A percentile compares a stretch with the other conserved stretches of the same genome.
These are phyloP conservation scores for Xestia xanthographa DNA, from an alignment of 2,888 invertebrate genomes.

Conservation along the genomic window DNA sequence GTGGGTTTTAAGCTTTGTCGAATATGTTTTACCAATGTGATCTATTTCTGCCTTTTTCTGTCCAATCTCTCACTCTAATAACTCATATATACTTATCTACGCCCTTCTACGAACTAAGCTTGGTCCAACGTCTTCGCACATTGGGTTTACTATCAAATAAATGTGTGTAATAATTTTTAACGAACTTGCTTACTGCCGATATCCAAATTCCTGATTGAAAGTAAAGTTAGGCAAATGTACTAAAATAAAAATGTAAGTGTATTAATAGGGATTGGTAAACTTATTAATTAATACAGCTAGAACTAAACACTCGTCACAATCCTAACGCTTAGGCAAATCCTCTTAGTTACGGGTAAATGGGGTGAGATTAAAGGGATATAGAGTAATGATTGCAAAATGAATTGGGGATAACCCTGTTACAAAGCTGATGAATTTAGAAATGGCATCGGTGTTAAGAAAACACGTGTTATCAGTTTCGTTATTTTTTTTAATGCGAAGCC, in stretches of 20 bases:
- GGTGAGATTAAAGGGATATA: constrained; percentile 38
- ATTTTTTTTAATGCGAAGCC: no score
- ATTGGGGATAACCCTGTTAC: constrained; percentile 32
- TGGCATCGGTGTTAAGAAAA: no score
- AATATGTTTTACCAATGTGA: neutral
- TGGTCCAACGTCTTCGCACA: neutral
- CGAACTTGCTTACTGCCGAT: neutral
- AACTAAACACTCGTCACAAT: constrained; percentile 52
- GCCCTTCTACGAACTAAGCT: neutral
- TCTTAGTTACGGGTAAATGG: constrained; percentile 53
- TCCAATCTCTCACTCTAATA: neutral
- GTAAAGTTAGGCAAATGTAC: neutral
- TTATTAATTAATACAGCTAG: constrained; percentile 44
- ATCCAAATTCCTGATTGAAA: neutral
- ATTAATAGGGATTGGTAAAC: neutral
- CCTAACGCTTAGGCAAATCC: constrained; percentile 50
- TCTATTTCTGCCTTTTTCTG: neutral
- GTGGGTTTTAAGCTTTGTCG: neutral
- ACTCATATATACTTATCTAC: neutral
- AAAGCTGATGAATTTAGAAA: constrained; percentile 35
- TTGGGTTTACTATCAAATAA: neutral
- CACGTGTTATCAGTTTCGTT: no score
- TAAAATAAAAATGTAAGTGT: neutral
- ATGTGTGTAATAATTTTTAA: neutral
- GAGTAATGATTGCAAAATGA: constrained; percentile 43